Evolutionary conservation across 2,888 invertebrate genomes (phyloP), one percentile per base, ranked within the genome.

Genomic region (Lasioglossum leucozonium): DNA sequence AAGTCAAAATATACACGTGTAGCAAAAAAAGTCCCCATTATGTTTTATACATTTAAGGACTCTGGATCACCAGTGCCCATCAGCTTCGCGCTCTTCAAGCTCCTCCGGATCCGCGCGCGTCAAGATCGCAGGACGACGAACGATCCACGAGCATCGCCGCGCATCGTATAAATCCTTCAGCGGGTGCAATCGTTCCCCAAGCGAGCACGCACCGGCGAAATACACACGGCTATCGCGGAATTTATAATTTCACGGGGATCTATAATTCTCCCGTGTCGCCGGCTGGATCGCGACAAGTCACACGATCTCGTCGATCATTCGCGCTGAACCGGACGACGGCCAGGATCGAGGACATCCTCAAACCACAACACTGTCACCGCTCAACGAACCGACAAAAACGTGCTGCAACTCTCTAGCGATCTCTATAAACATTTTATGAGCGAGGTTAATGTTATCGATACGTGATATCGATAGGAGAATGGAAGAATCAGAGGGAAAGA

Each of bases 151-250:
- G 47, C 40, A 47, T 77, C 58, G 69, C 47, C 47, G 58, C 42
- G 77, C 82, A 67, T 74, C 73, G 72, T 34, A 47, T 77, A 71
- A 84, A 84, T 82, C 84, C 77, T 77, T n/a, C 26, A 55, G 51
- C 82, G 77, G 42, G 55, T 55, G 58, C 4, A 18, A 65, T 34
- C 34, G 34, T 34, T 30, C 10, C 47, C n/a, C 47, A 58, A 72
- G 18, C 72, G 72, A 67, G 8, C 47, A 44, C n/a, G 16, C 40
- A 26, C 34, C 67, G n/a, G 72, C 51, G 81, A 81, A 74, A 74
- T 82, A 80, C 69, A 73, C 73, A 44, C 58, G 40, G 62, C 55
- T 30, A 34, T 55, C 26, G 22, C 37, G 37, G 44, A 67, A 37
- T 69, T 79, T 73, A 37, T 73, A 69, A 79, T 73, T 42, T 67